phyloP scores from a whole-genome alignment of 2,888 invertebrate species.

The Incurvaria masculella region DNA sequence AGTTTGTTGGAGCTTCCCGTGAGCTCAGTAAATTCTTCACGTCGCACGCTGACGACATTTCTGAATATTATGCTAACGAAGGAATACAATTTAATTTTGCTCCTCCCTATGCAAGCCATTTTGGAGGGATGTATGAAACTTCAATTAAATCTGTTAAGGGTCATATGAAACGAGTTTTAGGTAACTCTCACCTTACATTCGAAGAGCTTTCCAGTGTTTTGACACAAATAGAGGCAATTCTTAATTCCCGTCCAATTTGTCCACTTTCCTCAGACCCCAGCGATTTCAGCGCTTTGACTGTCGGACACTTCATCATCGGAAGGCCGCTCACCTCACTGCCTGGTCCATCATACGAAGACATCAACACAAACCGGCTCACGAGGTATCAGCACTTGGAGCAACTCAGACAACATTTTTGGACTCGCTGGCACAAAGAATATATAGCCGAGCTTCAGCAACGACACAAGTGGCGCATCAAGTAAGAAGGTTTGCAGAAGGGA shows the following conservation, averaged over 20 bases:
- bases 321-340: constrained; percentile 4
- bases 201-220: constrained; percentile 18
- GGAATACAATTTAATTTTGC: neutral
- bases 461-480: neutral
- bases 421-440: constrained; percentile 5
- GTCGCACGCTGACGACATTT: neutral
- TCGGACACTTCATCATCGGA: constrained; percentile 23
- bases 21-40: neutral
- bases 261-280: constrained; percentile 17
- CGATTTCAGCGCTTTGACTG: constrained; percentile 20
- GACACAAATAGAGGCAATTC: constrained; percentile 17
- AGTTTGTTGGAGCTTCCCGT: constrained; percentile 4
- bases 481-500: constrained; percentile 4
- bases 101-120: constrained; percentile 14
- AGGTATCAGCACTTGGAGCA: constrained; percentile 7
- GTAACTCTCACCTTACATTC: neutral
- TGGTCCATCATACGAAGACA: neutral
- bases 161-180: neutral
- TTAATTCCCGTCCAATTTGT: constrained; percentile 18
- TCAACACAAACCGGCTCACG: neutral
- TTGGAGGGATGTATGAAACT: constrained; percentile 6
- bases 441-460: constrained; percentile 5
- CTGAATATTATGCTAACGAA: neutral
- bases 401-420: constrained; percentile 8
- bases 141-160: neutral